phyloP scores from a whole-genome alignment of 2,888 invertebrate species.

The Biston betularia region DNA sequence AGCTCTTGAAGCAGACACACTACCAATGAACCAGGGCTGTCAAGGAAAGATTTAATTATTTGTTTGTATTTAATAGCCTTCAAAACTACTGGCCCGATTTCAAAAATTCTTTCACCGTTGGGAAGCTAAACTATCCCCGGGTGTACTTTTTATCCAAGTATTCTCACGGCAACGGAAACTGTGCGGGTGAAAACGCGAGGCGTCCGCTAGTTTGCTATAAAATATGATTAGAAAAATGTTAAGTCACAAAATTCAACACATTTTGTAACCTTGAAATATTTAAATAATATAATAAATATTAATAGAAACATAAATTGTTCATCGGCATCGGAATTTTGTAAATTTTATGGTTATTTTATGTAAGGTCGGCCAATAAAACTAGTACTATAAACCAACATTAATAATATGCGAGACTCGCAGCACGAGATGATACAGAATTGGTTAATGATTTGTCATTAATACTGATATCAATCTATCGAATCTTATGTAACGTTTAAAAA shows the following conservation, averaged over 20 bases:
- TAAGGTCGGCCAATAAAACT: conserved; percentile 29
- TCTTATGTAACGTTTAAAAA: conserved; percentile 14
- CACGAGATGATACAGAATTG: conserved; percentile 12
- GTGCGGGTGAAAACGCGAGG: too few relatives aligned
- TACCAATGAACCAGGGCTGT: too few relatives aligned
- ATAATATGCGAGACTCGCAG: conserved; percentile 20
- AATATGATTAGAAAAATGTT: conserved; percentile 14
- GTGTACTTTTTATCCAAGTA: too few relatives aligned
- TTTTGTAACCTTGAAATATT: conserved; percentile 30
- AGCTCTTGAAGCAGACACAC: too few relatives aligned
- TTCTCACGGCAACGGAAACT: too few relatives aligned
- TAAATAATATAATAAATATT: conserved; percentile 33
- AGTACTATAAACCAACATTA: not conserved
- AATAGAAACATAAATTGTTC: conserved; percentile 33
- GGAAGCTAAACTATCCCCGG: too few relatives aligned
- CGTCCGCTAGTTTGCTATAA: too few relatives aligned
- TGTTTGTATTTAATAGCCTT: too few relatives aligned
- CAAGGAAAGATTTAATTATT: too few relatives aligned
- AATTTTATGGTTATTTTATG: conserved; percentile 33
- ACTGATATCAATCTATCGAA: conserved; percentile 15
- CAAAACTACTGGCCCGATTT: too few relatives aligned
- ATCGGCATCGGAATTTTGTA: conserved; percentile 31
- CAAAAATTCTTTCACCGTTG: too few relatives aligned
- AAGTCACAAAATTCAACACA: conserved; percentile 19
- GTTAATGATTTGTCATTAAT: conserved; percentile 28